Conservation (phyloP, 2,888 invertebrate species). For the Chalcis sispes region DNA sequence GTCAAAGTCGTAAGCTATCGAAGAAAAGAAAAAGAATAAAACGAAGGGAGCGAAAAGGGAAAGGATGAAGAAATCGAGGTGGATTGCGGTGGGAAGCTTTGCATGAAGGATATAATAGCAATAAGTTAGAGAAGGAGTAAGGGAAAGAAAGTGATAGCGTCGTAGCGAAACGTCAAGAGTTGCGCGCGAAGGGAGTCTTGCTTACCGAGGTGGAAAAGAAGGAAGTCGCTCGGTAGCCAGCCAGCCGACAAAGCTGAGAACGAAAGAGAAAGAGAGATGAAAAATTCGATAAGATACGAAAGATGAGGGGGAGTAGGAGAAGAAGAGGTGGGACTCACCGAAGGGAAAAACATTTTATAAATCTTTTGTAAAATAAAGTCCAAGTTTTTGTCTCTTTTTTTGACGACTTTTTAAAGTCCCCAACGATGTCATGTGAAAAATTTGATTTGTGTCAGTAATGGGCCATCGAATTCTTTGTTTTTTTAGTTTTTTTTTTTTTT, state of each 20-base stretch:
- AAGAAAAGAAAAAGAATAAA: no score
- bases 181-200: slow-evolving; percentile 36
- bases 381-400: no score
- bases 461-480: no score
- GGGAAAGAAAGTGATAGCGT: slow-evolving; percentile 56
- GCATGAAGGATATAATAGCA: slow-evolving; percentile 63
- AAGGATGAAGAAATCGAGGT: slow-evolving; percentile 28
- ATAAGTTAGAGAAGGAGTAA: slow-evolving; percentile 60
- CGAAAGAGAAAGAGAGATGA: slow-evolving; percentile 13
- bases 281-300: slow-evolving; percentile 34
- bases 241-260: slow-evolving; percentile 4
- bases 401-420: no score
- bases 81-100: slow-evolving; percentile 56
- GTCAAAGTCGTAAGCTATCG: slow-evolving; percentile 33
- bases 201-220: slow-evolving; percentile 34
- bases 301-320: no score
- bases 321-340: no score
- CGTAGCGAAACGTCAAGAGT: slow-evolving; percentile 62
- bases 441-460: no score
- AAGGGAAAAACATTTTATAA: slow-evolving; percentile 39
- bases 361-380: slow-evolving; percentile 10
- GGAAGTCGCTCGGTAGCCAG: not conserved
- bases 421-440: no score
- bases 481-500: no score
- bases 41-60: slow-evolving; percentile 16